These are phyloP conservation scores for Macrotis lagotis DNA, from an alignment of 2,113 vertebrate genomes.

Conservation along the genomic window DNA sequence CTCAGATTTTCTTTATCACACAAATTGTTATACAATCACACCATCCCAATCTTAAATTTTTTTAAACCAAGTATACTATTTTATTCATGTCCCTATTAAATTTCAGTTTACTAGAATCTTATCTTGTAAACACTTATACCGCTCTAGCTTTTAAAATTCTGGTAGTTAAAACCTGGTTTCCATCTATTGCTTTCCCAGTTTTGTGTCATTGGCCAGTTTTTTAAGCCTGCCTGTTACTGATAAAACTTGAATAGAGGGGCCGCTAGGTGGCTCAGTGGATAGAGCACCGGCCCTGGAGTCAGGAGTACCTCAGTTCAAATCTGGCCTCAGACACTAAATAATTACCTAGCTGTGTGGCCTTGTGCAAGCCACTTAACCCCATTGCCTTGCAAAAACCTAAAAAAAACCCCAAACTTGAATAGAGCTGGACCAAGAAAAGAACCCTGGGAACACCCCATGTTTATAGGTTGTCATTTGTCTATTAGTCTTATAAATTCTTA, in stretches of 20 bases:
- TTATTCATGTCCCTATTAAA: not conserved
- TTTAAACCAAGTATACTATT: not conserved
- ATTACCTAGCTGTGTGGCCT: too few species aligned
- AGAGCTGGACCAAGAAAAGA: not conserved
- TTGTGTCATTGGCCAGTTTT: not conserved
- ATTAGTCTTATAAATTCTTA: not conserved
- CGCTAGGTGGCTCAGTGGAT: too few species aligned
- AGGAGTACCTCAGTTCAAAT: too few species aligned
- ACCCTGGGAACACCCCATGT: not conserved
- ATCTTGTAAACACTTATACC: not conserved
- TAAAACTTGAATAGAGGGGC: not conserved
- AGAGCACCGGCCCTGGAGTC: too few species aligned
- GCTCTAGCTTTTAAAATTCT: not conserved
- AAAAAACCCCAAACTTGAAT: too few species aligned
- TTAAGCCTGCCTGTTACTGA: not conserved
- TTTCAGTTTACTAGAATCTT: not conserved
- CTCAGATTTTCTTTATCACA: not conserved
- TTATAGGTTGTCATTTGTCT: too few species aligned
- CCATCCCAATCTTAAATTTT: not conserved
- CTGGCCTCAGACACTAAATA: too few species aligned
- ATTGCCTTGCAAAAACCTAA: too few species aligned
- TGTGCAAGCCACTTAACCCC: too few species aligned
- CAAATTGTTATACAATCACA: not conserved
- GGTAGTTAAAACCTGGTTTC: not conserved
- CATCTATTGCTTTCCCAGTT: not conserved